Evolutionary conservation across 2,888 invertebrate genomes (phyloP).

Genomic region (Dryococelus australis): DNA sequence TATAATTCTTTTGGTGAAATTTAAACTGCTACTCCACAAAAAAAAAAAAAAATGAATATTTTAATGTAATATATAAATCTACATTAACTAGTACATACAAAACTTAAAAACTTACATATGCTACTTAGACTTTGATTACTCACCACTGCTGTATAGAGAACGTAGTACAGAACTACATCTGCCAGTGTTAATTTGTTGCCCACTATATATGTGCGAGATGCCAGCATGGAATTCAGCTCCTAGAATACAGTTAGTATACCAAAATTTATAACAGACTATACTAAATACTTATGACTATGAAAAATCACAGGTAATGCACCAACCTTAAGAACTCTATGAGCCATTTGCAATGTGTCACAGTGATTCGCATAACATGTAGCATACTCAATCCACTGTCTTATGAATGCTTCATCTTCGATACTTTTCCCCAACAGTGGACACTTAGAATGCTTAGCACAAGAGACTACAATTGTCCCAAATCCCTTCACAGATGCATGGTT

Average conservation of each 20-base stretch:
- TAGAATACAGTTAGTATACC: slow-evolving; percentile 52
- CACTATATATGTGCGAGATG: slow-evolving; percentile 65
- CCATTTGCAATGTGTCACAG: slow-evolving; percentile 54
- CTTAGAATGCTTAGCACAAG: slow-evolving; percentile 60
- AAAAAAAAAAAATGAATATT: too few relatives aligned
- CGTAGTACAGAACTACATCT: slow-evolving; percentile 74
- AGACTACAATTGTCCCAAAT: slow-evolving; percentile 64
- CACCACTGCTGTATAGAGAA: slow-evolving; percentile 72
- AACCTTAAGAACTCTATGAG: slow-evolving; percentile 45
- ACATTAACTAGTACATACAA: too few relatives aligned
- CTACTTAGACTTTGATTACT: slow-evolving; percentile 50
- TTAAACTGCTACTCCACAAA: too few relatives aligned
- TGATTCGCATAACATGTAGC: slow-evolving; percentile 65
- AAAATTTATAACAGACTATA: neutral
- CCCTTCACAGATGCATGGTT: slow-evolving; percentile 61
- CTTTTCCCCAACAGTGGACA: slow-evolving; percentile 56
- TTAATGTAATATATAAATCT: too few relatives aligned
- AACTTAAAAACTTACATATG: too few relatives aligned
- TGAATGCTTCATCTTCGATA: slow-evolving; percentile 56
- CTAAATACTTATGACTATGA: neutral
- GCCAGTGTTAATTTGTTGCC: slow-evolving; percentile 68
- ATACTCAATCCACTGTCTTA: slow-evolving; percentile 75
- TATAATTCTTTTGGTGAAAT: too few relatives aligned
- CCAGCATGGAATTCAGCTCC: slow-evolving; percentile 65
- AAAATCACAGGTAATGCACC: neutral